Base-by-base conservation (phyloP, 2,113 vertebrate species). In the Chamaetylas fuelleborni region DNA sequence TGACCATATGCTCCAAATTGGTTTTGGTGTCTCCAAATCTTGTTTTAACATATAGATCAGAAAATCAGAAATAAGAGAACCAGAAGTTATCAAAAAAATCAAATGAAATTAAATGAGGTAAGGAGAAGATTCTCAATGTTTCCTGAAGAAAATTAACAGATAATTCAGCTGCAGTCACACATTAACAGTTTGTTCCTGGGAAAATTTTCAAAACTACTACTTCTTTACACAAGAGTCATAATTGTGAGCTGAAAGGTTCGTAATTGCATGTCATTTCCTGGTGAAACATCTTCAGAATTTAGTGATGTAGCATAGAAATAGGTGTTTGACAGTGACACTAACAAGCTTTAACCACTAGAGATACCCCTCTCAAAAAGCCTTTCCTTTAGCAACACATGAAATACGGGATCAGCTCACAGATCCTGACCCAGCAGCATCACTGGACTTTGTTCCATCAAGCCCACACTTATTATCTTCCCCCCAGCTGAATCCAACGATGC, bases 401-500 rank as follows among this genome's bases (percentile, higher is more conserved):
- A 73, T 19, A 22, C 13, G 16, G 16, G 28, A 57, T 31, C 43
- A 36, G 18, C 11, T 83, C 65, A 57, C 62, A 50, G 86, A 28
- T 64, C 60, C 67, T 16, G 11, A 95, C 58, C 56, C 33, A 24
- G 4, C 42, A 36, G 7, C 45, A 76, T 23, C 62, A 76, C 1
- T 18, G 24, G n/a, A 45, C 43, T 69, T 51, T 12, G 53, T 28
- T 71, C 45, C 38, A 69, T n/a, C 25, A 38, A 53, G 28, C 13
- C 69, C 23, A 20, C 16, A 12, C 10, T 38, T 23, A 19, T 2
- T 29, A 8, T 23, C 34, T 29, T 66, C 6, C 73, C 28, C 15
- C 14, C 23, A 26, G 40, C 23, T 25, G 76, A 69, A 69, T 15
- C 50, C 26, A 79, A 7, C 0, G 0, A 48, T 8, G 20, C 4